phyloP scores from a whole-genome alignment of 2,113 vertebrate genomes.

The Fulmarus glacialis region DNA sequence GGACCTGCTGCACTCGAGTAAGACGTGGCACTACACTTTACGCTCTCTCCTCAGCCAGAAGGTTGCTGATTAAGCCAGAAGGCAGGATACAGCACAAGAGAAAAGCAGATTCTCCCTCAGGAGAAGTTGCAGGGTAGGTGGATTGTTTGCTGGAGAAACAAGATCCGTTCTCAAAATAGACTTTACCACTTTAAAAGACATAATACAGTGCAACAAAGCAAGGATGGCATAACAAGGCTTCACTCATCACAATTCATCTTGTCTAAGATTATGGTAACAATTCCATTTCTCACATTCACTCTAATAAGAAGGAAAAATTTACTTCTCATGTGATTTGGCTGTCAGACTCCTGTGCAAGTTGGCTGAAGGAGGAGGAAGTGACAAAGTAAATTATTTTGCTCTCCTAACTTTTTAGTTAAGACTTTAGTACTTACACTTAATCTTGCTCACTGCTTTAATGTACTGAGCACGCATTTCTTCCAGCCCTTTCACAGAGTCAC shows the following conservation, averaged over 20 bases:
- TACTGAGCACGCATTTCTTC: slow-evolving; percentile 94
- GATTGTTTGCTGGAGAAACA: neutral
- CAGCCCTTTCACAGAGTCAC: slow-evolving; percentile 76
- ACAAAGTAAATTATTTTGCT: neutral
- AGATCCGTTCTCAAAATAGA: neutral
- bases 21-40: neutral
- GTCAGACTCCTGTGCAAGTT: neutral
- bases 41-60: neutral
- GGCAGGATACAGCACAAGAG: neutral
- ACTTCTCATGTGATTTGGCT: neutral
- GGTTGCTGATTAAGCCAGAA: neutral
- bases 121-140: neutral
- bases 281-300: neutral
- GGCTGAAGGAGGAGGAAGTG: neutral
- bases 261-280: neutral
- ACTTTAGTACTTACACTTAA: slow-evolving; percentile 82
- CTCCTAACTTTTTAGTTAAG: neutral
- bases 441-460: slow-evolving; percentile 88
- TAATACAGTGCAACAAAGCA: neutral
- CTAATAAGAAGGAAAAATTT: neutral
- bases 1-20: neutral
- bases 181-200: neutral
- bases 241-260: neutral
- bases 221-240: neutral
- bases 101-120: neutral